Conservation (phyloP, 2,113 vertebrate genomes). For the Gnathonemus longibarbis region DNA sequence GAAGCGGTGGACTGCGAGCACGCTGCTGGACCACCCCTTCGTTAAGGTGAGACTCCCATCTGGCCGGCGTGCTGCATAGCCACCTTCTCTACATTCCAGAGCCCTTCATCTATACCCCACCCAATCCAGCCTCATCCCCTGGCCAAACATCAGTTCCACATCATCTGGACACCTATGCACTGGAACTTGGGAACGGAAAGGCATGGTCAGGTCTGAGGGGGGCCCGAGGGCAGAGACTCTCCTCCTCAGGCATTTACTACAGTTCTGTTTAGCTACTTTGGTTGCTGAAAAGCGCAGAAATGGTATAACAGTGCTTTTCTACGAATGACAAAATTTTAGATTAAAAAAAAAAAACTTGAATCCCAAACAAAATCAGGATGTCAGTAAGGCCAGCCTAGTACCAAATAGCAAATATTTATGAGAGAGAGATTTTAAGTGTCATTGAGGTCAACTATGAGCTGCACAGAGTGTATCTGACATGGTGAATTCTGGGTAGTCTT, state of each 20-base stretch:
- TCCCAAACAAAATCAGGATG: neutral
- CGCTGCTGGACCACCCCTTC: conserved; percentile 92
- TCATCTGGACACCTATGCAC: neutral
- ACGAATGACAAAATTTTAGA: neutral
- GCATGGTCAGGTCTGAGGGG: neutral
- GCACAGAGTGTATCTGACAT: neutral
- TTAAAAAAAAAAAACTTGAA: neutral
- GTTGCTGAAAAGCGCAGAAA: neutral
- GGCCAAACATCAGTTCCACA: neutral
- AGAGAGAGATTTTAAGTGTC: neutral
- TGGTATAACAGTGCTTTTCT: neutral
- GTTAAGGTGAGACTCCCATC: conserved; percentile 76
- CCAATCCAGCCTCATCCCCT: neutral
- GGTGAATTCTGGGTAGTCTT: neutral
- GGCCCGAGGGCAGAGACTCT: neutral
- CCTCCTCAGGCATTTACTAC: neutral
- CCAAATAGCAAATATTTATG: neutral
- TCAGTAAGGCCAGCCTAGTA: neutral
- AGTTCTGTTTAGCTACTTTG: neutral
- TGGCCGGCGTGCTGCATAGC: neutral
- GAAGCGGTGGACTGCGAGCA: conserved; percentile 89
- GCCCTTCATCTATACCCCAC: neutral
- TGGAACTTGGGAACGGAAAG: neutral
- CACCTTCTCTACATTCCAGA: neutral
- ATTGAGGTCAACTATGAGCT: neutral